These are phyloP conservation scores for Cherax destructor DNA, from an alignment of 1,140 invertebrate species.

Conservation along the genomic window DNA sequence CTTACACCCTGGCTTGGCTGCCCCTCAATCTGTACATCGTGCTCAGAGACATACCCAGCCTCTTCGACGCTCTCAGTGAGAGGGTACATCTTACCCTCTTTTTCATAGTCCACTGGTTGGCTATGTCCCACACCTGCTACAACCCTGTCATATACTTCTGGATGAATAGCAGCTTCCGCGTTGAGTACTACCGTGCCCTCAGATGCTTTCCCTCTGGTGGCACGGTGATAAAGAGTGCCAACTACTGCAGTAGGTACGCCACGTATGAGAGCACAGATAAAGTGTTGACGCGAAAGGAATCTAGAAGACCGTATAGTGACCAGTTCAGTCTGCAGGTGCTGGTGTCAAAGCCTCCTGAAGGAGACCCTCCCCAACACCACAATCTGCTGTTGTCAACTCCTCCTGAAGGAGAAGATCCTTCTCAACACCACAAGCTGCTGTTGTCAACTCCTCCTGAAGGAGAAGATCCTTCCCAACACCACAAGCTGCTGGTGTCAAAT, in stretches of 20 bases:
- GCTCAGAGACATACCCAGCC: slow-evolving; percentile 79
- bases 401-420: background rate
- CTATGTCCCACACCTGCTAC: slow-evolving; percentile 94
- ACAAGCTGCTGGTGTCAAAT: background rate
- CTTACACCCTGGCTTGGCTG: slow-evolving; percentile 91
- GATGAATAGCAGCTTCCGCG: slow-evolving; percentile 69
- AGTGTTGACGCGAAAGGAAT: too few relatives aligned
- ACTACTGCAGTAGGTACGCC: background rate
- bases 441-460: background rate
- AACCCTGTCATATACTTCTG: slow-evolving; percentile 88
- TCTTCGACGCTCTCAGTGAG: slow-evolving; percentile 75
- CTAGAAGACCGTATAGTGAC: too few relatives aligned
- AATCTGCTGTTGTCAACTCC: background rate
- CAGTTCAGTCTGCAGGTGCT: background rate
- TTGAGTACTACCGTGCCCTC: slow-evolving; percentile 56
- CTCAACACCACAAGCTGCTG: slow-evolving; percentile 29
- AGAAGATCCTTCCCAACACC: slow-evolving; percentile 5
- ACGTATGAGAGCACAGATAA: background rate
- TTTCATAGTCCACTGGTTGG: slow-evolving; percentile 88
- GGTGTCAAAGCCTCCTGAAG: background rate
- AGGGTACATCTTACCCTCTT: slow-evolving; percentile 76
- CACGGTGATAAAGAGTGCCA: background rate
- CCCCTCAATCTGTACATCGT: slow-evolving; percentile 88
- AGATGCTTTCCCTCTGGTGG: slow-evolving; percentile 14
- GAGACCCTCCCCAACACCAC: slow-evolving; percentile 20